These are phyloP conservation scores for Aphis craccivora DNA, from an alignment of 1,140 invertebrate species.

Conservation along the genomic window DNA sequence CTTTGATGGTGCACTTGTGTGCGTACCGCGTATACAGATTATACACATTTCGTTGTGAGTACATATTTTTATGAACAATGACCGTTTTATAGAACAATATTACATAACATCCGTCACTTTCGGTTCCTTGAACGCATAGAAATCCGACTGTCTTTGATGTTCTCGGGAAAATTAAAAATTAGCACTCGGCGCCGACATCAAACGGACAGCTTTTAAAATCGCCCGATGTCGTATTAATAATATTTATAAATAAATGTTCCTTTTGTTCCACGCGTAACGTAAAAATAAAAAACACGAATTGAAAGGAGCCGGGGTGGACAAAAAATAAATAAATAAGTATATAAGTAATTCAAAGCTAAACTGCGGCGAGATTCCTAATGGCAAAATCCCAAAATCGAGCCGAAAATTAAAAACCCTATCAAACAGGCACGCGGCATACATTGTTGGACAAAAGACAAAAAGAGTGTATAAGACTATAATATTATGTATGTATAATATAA, in stretches of 20 bases:
- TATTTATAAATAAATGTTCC: constrained; percentile 43
- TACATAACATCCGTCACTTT: constrained; percentile 11
- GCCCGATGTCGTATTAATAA: constrained; percentile 39
- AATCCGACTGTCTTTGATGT: constrained; percentile 13
- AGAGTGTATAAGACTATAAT: neutral
- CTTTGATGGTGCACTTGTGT: neutral
- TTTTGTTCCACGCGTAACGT: neutral
- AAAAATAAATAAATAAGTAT: neutral
- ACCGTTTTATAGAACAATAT: neutral
- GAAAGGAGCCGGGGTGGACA: neutral
- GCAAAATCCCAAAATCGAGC: constrained; percentile 36
- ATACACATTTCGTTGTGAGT: neutral
- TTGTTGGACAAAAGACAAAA: constrained; percentile 44
- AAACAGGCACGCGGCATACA: neutral
- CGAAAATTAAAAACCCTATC: constrained; percentile 32
- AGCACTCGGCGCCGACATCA: constrained; percentile 38
- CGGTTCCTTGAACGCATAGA: neutral
- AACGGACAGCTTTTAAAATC: constrained; percentile 1
- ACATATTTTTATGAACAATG: neutral
- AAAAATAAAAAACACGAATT: neutral
- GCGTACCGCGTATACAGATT: neutral
- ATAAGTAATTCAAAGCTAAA: neutral
- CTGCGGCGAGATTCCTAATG: constrained; percentile 5
- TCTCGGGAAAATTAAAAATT: constrained; percentile 17
- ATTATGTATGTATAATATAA: neutral